Evolutionary conservation across 1,140 invertebrate genomes (phyloP).

Genomic region (Subanguina moxae): DNA sequence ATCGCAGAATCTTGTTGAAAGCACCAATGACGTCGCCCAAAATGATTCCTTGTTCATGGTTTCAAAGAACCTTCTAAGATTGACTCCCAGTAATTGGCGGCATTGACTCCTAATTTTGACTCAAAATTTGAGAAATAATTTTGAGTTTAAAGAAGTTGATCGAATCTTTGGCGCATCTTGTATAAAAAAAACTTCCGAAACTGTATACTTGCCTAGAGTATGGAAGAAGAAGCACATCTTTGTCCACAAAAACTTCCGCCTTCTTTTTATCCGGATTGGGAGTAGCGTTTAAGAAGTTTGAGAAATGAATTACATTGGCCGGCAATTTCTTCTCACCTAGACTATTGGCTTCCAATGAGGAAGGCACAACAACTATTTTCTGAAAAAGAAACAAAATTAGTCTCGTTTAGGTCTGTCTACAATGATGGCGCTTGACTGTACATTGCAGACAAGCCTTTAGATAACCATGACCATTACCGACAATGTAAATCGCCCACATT

Average conservation of each 20-base stretch:
- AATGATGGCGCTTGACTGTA: too few relatives aligned
- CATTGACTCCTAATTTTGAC: too few relatives aligned
- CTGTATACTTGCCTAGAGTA: slow-evolving; percentile 28
- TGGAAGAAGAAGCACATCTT: slow-evolving; percentile 29
- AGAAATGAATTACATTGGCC: background rate
- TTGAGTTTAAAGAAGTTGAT: background rate
- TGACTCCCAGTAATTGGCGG: too few relatives aligned
- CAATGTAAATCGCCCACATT: too few relatives aligned
- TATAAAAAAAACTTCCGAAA: background rate
- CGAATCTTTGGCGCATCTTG: too few relatives aligned
- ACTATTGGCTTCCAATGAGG: background rate
- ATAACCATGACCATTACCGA: too few relatives aligned
- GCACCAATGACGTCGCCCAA: too few relatives aligned
- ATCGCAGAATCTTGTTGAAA: slow-evolving; percentile 14
- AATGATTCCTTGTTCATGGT: too few relatives aligned
- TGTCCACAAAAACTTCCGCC: slow-evolving; percentile 22
- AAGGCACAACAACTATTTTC: slow-evolving; percentile 19
- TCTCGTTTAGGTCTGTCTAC: too few relatives aligned
- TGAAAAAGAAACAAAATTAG: background rate
- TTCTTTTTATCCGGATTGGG: slow-evolving; percentile 13
- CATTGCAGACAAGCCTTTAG: too few relatives aligned
- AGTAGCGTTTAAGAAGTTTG: background rate
- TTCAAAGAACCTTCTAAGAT: too few relatives aligned
- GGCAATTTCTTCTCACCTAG: slow-evolving; percentile 13
- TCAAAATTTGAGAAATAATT: too few relatives aligned